Evolutionary conservation across 2,797 vertebrate species (phyloP), one percentile per base, ranked within the genome.

Genomic region (Tiaroga cobitis): DNA sequence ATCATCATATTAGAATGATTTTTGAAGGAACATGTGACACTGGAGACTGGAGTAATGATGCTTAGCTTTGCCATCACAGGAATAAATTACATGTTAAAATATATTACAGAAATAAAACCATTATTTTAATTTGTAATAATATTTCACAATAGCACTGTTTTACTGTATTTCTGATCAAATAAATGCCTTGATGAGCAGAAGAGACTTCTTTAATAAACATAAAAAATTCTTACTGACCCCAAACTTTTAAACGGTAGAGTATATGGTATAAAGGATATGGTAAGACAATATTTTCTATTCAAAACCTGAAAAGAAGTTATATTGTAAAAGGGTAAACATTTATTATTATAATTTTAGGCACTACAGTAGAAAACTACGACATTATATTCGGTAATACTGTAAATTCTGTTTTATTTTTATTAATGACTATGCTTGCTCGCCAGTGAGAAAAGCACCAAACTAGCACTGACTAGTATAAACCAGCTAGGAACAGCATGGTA

Each of bases 401-500:
- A 37, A 0, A 29, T 29, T 8, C 16, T 9, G 37, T n/a, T 56
- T 76, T 59, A 29, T 32, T 65, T 8, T 8, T 32, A 18, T 8
- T 8, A 8, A 46, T 46, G 70, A 15, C 41, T 73, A 24, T 8
- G 19, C 56, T 69, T 24, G 4, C 18, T 54, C 9, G 19, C 46
- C 65, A 70, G 29, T 18, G 15, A 69, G 43, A 54, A 29, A 32
- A 80, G 16, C 37, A 41, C 18, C 3, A 82, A 41, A 61, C 69
- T 37, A 65, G 39, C 39, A 80, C 5, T 63, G 76, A 29, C n/a
- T 56, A 83, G 43, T 26, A 83, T 76, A 54, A 76, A 83, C 61
- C 73, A 68, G 59, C n/a, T 46, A 34, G 39, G 29, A 61, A 29
- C 43, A 21, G 24, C 15, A 54, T 43, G 49, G 63, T 68, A 54